Conservation (phyloP, 2,113 vertebrate species). For the Otocyon megalotis region DNA sequence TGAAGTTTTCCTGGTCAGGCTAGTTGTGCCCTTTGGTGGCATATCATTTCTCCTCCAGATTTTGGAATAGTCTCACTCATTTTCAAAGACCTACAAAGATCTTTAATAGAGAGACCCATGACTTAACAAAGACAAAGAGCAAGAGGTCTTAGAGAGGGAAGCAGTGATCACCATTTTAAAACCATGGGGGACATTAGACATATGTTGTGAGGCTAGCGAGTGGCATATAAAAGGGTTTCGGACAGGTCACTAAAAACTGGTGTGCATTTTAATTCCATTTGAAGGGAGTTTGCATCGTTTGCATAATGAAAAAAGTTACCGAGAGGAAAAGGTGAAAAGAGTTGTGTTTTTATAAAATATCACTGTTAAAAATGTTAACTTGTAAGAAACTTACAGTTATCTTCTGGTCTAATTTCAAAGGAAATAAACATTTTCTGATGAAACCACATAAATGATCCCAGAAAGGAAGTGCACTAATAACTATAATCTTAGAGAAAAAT, state of each 20-base stretch:
- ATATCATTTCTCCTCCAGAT: background rate
- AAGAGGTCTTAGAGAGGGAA: constrained; percentile 34
- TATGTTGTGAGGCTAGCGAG: background rate
- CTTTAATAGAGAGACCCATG: background rate
- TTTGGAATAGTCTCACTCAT: background rate
- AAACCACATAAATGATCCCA: background rate
- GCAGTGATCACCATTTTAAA: constrained; percentile 40
- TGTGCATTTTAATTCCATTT: background rate
- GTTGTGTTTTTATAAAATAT: constrained; percentile 44
- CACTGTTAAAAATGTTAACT: background rate
- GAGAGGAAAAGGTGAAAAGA: background rate
- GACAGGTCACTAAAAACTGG: constrained; percentile 23
- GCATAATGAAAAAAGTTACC: constrained; percentile 3
- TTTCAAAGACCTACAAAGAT: constrained; percentile 15
- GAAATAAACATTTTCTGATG: constrained; percentile 39
- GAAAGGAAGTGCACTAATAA: constrained; percentile 12
- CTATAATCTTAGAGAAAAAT: background rate
- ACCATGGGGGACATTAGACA: constrained; percentile 5
- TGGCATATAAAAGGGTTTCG: background rate
- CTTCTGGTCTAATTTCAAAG: constrained; percentile 44
- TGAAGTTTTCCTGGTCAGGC: background rate
- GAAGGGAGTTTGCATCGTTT: constrained; percentile 22
- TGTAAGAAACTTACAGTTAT: constrained; percentile 10
- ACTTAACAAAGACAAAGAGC: constrained; percentile 52
- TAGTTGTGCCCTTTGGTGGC: background rate